Percentiles rank a stretch among this genome's conserved stretches.
Evolutionary conservation across 2,888 invertebrate genomes (phyloP).

Genomic region (Mamestra brassicae): DNA sequence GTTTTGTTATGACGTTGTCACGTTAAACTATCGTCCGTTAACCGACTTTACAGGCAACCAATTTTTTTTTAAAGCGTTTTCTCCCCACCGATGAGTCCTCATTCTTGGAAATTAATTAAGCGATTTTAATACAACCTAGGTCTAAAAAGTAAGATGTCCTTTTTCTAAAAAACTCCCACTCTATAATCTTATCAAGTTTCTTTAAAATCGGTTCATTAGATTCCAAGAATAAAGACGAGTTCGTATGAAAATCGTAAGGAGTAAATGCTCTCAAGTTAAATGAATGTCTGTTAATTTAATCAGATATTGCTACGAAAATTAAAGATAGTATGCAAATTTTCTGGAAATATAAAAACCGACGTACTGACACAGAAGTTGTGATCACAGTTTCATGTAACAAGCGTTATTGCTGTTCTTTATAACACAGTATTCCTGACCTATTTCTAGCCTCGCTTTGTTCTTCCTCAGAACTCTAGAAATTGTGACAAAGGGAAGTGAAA

Average conservation of each 20-base stretch:
- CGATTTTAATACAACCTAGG: too few relatives aligned
- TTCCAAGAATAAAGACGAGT: background rate
- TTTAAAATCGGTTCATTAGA: background rate
- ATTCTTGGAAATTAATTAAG: too few relatives aligned
- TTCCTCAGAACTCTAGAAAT: constrained; percentile 5
- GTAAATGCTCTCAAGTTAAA: background rate
- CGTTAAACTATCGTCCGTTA: too few relatives aligned
- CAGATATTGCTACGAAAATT: background rate
- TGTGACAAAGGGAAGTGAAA: constrained; percentile 18
- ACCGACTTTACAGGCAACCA: too few relatives aligned
- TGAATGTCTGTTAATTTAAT: background rate
- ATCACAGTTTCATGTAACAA: background rate
- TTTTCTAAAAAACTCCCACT: too few relatives aligned
- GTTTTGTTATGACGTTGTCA: too few relatives aligned
- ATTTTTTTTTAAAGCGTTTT: too few relatives aligned
- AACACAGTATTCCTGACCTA: constrained; percentile 1
- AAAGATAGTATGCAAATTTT: background rate
- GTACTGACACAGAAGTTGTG: background rate
- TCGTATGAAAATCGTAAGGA: background rate
- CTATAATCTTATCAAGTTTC: background rate
- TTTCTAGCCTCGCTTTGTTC: constrained; percentile 11
- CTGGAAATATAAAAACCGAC: background rate
- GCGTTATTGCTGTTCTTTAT: background rate
- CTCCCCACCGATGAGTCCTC: too few relatives aligned
- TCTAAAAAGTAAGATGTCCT: too few relatives aligned